Conservation (phyloP, 2,113 vertebrate species). For the Clupea harengus region DNA sequence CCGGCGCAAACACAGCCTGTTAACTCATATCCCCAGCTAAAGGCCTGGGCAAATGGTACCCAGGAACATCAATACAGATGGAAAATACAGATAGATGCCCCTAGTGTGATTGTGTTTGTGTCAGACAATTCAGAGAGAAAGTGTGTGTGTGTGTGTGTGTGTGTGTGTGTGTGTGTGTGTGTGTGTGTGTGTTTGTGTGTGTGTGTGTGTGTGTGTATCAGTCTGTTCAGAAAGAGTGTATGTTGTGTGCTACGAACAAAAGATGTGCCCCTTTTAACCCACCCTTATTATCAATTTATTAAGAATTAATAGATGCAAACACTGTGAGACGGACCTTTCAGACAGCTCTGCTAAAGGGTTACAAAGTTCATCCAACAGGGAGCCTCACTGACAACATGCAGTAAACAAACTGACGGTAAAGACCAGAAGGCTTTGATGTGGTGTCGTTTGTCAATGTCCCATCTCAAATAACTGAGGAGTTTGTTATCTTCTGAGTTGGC, state of each 20-base stretch:
- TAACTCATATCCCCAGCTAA: conserved; percentile 46
- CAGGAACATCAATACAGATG: background rate
- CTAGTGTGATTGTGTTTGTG: background rate
- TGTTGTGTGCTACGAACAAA: background rate
- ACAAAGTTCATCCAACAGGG: background rate
- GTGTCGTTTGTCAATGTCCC: background rate
- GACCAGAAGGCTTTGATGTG: background rate
- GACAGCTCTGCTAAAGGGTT: background rate
- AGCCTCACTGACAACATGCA: background rate
- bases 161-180: background rate
- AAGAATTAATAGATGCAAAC: background rate
- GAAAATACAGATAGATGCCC: background rate
- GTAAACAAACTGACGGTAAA: background rate
- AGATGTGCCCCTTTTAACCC: background rate
- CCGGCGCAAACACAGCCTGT: conserved; percentile 61
- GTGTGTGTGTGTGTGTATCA: background rate
- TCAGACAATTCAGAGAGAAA: too few species aligned
- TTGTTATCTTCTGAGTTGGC: background rate
- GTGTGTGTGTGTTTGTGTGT: background rate
- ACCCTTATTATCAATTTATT: background rate
- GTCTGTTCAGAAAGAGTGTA: background rate
- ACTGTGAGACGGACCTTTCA: background rate
- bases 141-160: background rate
- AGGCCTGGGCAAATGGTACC: conserved; percentile 24
- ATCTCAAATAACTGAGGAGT: background rate